These are phyloP conservation scores for Lypha dubia DNA, from an alignment of 2,888 invertebrate species.

Conservation along the genomic window DNA sequence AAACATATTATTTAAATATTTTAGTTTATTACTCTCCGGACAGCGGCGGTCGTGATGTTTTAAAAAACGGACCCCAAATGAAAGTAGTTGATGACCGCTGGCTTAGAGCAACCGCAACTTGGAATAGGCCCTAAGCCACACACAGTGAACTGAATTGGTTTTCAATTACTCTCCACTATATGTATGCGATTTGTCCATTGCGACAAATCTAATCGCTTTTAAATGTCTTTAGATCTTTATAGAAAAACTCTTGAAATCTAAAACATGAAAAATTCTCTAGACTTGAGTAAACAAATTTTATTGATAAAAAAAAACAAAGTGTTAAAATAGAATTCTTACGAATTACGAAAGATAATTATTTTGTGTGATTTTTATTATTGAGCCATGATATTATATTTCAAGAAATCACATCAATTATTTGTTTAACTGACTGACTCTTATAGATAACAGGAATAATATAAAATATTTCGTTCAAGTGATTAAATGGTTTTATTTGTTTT, in stretches of 20 bases:
- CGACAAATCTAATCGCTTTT: too few relatives aligned
- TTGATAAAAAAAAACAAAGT: too few relatives aligned
- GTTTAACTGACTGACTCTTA: neutral
- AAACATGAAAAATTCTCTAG: neutral
- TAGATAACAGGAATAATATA: neutral
- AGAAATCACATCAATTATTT: slow-evolving; percentile 3
- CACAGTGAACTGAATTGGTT: too few relatives aligned
- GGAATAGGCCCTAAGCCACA: too few relatives aligned
- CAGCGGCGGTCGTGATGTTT: too few relatives aligned
- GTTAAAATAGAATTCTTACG: neutral
- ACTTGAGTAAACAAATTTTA: neutral
- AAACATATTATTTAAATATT: too few relatives aligned
- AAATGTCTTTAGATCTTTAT: neutral
- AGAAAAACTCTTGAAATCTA: neutral
- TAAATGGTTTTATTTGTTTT: slow-evolving; percentile 11
- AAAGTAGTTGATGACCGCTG: too few relatives aligned
- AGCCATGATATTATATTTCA: neutral
- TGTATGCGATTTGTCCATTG: too few relatives aligned
- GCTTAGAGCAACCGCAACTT: too few relatives aligned
- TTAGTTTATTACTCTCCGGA: too few relatives aligned
- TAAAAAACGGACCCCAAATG: too few relatives aligned
- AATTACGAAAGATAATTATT: neutral
- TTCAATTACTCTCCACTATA: too few relatives aligned
- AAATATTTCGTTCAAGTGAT: slow-evolving; percentile 29
- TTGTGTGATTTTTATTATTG: neutral